Base-by-base conservation (phyloP, 92 coral and sea anemone genomes). In the Porites evermanni region DNA sequence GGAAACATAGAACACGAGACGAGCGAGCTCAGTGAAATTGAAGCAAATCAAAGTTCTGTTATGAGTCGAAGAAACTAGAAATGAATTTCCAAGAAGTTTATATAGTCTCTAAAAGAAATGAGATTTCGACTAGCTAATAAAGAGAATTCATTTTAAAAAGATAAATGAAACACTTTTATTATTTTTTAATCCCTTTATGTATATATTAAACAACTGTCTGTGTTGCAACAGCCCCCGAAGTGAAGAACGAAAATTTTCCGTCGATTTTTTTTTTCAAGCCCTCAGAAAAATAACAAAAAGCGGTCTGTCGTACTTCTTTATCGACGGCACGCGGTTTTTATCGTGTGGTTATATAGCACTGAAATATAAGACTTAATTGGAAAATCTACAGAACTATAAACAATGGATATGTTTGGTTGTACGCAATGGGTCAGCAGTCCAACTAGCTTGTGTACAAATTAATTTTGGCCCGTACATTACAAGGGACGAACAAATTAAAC, bases 271-370 rank as follows among this genome's bases (percentile, higher is more conserved):
- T 51, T 51, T 66, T 32, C 60, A 38, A 38, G 5, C 7, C 12
- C 75, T 29, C 10, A 7, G 26, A 6, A 59, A 3, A 8, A 29
- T 44, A 12, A 9, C 65, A 18, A 54, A 53, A 70, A 20, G 85
- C 65, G 11, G 67, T n/a, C 56, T 14, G 5, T 29, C 29, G 16
- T 5, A n/a, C 58, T 70, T n/a, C 44, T 14, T 71, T 38, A 23
- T 12, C 16, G 18, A 59, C 23, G 18, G 52, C 58, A 53, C n/a
- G 29, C 12, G 44, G 65, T 59, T 77, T 44, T 47, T 24, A n/a
- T 80, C 59, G n/a, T 70, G 86, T 44, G 86, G 86, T 70, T 70
- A 29, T 59, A 38, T 71, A 60, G 38, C 77, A 17, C 19, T 81
- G 86, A 53, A 54, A 70, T 51, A 9, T 69, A 70, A 11, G 66